Conservation (phyloP, 1,140 invertebrate genomes). For the Sipha flava region DNA sequence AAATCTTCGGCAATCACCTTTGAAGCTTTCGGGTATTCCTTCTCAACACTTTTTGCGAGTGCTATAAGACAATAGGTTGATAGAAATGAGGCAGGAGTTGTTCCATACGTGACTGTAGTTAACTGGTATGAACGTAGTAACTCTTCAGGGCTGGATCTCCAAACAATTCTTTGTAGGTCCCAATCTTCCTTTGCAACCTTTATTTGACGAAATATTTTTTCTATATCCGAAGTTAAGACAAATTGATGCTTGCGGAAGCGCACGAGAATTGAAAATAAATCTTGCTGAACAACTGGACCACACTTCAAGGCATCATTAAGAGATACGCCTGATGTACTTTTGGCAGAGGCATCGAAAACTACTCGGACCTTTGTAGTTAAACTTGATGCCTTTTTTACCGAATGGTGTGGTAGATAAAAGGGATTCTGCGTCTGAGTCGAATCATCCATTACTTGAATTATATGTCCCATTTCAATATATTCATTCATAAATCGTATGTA, state of each 20-base stretch:
- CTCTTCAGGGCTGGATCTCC: neutral
- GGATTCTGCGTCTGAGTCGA: neutral
- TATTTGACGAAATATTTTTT: neutral
- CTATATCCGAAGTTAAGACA: neutral
- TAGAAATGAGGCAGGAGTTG: neutral
- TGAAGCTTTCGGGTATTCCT: neutral
- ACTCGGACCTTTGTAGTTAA: neutral
- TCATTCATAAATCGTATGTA: neutral
- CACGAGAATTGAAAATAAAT: neutral
- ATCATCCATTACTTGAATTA: neutral
- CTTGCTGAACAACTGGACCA: neutral
- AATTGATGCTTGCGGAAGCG: neutral
- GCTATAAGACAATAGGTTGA: neutral
- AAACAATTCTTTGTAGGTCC: neutral
- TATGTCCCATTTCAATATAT: neutral
- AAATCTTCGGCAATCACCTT: neutral
- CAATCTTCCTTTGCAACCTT: neutral
- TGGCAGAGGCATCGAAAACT: slow-evolving; percentile 26
- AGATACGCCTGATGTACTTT: neutral
- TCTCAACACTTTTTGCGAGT: neutral
- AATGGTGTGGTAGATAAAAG: slow-evolving; percentile 18
- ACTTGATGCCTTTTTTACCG: neutral
- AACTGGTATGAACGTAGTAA: neutral
- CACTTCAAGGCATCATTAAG: neutral
- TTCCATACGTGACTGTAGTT: too few species aligned